A percentile compares a stretch with the other conserved stretches of the same genome.
These are phyloP conservation scores for Babyrousa celebensis DNA, from an alignment of 2,797 vertebrate genomes.

Conservation along the genomic window DNA sequence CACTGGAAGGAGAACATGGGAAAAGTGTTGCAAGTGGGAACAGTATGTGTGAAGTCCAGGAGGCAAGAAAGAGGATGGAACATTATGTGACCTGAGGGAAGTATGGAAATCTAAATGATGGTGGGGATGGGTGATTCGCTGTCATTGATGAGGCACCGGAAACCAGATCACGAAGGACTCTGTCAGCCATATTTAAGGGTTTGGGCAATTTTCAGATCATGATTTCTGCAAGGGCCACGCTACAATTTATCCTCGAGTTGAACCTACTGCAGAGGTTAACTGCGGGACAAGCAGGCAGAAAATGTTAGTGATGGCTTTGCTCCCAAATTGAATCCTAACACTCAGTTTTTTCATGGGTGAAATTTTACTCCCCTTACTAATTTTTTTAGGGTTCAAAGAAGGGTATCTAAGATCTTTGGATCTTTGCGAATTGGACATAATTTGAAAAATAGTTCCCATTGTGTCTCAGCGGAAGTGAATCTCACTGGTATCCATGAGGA, in stretches of 20 bases:
- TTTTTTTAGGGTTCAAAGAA: conserved; percentile 57
- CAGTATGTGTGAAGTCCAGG: background rate
- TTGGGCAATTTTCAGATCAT: conserved; percentile 51
- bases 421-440: conserved; percentile 64
- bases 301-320: conserved; percentile 55
- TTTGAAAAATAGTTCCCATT: conserved; percentile 65
- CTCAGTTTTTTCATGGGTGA: conserved; percentile 42
- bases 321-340: conserved; percentile 54
- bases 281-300: conserved; percentile 41
- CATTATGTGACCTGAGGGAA: conserved; percentile 34
- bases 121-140: background rate
- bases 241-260: conserved; percentile 44
- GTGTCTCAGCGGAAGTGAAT: no score
- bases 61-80: background rate
- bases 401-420: conserved; percentile 55
- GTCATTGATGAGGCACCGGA: background rate
- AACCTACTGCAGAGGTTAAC: conserved; percentile 37
- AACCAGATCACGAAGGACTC: conserved; percentile 42
- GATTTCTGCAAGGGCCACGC: conserved; percentile 45
- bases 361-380: conserved; percentile 40
- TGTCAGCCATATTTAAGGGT: conserved; percentile 49
- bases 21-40: background rate
- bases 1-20: background rate
- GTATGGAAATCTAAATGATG: background rate
- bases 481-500: no score